phyloP scores from a whole-genome alignment of 1,140 invertebrate species.

The Atta colombica region DNA sequence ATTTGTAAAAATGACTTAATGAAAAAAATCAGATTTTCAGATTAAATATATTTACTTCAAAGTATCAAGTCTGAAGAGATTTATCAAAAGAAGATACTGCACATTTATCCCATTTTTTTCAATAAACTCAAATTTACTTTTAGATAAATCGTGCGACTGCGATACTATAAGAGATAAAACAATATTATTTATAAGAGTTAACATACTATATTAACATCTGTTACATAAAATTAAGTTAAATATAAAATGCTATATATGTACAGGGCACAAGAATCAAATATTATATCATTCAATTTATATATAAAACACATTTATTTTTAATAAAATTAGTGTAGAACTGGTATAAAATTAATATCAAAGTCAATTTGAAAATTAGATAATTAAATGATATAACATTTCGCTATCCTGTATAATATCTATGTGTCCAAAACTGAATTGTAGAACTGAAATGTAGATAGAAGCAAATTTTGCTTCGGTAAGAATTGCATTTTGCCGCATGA shows the following conservation, averaged over 20 bases:
- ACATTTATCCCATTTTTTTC: neutral
- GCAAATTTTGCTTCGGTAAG: neutral
- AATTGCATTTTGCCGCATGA: neutral
- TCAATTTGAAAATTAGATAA: too few relatives aligned
- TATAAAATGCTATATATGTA: neutral
- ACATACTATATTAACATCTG: neutral
- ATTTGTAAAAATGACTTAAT: neutral
- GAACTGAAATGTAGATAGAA: neutral
- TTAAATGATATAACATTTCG: too few relatives aligned
- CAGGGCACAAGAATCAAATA: too few relatives aligned
- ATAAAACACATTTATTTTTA: too few relatives aligned
- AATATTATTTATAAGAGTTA: neutral
- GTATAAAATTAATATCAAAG: too few relatives aligned
- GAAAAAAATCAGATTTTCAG: neutral
- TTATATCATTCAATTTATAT: too few relatives aligned
- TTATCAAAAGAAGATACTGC: neutral
- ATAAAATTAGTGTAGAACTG: too few relatives aligned
- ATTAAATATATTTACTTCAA: neutral
- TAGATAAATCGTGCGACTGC: neutral
- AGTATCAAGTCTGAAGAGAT: neutral
- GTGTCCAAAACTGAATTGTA: neutral
- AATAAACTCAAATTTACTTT: neutral
- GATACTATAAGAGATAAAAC: too few relatives aligned
- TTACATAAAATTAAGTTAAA: neutral
- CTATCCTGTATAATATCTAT: neutral